These are phyloP conservation scores for Drosophila asahinai DNA, from an alignment of 1,140 invertebrate species.

Conservation along the genomic window DNA sequence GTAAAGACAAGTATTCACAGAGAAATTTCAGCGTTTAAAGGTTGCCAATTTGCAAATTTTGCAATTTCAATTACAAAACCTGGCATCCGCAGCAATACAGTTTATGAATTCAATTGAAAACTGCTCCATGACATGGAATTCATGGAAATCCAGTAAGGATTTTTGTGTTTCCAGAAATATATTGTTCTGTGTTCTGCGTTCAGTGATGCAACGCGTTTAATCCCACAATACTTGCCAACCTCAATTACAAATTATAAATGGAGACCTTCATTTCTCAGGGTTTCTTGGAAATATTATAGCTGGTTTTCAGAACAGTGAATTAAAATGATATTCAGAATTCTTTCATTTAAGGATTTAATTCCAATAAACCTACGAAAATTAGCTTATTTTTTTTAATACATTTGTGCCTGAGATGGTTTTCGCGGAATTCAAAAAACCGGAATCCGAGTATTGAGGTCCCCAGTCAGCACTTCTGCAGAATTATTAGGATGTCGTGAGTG, in stretches of 20 bases:
- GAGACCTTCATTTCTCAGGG: background rate
- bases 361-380: background rate
- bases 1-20: too few species aligned
- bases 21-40: too few species aligned
- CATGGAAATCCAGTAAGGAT: background rate
- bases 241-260: background rate
- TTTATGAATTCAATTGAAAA: background rate
- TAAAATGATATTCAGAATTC: background rate
- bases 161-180: too few species aligned
- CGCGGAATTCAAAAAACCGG: constrained; percentile 61
- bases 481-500: constrained; percentile 90
- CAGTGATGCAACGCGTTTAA: too few species aligned
- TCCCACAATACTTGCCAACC: background rate
- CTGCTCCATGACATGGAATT: background rate
- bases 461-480: too few species aligned
- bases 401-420: background rate
- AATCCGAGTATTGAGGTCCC: too few species aligned
- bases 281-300: background rate
- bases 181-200: too few species aligned
- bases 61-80: too few species aligned
- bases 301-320: background rate
- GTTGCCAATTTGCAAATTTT: too few species aligned
- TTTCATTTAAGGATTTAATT: background rate
- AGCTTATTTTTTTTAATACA: too few species aligned
- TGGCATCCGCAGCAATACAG: too few species aligned